A percentile compares a stretch with the other conserved stretches of the same genome.
Conservation (phyloP, 2,797 vertebrate genomes). For the Schizopygopsis malacanthus region DNA sequence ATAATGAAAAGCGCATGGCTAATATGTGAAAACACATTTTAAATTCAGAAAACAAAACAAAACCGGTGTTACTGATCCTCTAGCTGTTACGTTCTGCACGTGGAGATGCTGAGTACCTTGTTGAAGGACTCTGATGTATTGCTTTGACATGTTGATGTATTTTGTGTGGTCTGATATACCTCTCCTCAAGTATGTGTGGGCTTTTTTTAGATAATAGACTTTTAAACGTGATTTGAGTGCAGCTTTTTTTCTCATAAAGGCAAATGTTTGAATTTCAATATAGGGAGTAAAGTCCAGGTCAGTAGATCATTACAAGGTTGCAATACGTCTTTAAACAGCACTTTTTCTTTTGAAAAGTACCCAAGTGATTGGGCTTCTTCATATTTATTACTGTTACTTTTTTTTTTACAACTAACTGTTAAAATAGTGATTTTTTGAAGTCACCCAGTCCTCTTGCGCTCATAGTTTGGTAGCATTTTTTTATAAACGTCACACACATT, state of each 20-base stretch:
- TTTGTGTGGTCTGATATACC: background rate
- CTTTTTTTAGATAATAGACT: background rate
- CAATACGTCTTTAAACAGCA: background rate
- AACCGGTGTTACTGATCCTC: background rate
- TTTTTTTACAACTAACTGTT: too few relatives aligned
- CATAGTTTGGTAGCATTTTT: background rate
- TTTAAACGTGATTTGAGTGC: background rate
- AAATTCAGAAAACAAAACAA: background rate
- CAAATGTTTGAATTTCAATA: background rate
- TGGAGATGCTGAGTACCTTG: background rate
- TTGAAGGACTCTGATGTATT: background rate
- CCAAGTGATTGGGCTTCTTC: background rate
- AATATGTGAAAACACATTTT: constrained; percentile 15
- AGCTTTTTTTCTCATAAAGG: background rate
- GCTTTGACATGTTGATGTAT: background rate
- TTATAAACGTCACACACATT: background rate
- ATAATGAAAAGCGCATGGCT: background rate
- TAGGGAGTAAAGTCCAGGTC: background rate
- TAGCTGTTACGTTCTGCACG: background rate
- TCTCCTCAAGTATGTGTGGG: background rate
- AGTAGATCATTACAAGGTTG: background rate
- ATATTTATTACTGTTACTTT: too few relatives aligned
- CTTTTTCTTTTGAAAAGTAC: background rate
- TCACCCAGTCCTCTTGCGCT: too few relatives aligned
- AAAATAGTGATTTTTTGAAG: too few relatives aligned